phyloP scores from a whole-genome alignment of 2,888 invertebrate species.

The Scaptomyza parva region DNA sequence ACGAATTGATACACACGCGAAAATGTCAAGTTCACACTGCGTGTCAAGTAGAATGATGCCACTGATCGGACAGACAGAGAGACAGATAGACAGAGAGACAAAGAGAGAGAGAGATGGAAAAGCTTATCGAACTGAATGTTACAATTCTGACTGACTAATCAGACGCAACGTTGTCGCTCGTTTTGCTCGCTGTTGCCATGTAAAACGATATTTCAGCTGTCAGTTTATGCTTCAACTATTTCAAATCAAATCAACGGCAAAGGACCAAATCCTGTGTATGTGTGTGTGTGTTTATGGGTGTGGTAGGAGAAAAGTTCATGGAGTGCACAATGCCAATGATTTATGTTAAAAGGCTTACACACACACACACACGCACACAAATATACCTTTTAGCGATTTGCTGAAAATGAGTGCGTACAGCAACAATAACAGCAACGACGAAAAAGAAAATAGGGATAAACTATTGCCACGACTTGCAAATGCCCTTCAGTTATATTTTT shows the following conservation, averaged over 20 bases:
- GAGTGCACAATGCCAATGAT: conserved; percentile 57
- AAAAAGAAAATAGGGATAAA: conserved; percentile 24
- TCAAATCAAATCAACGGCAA: conserved; percentile 76
- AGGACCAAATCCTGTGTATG: conserved; percentile 40
- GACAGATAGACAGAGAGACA: not conserved
- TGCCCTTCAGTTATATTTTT: conserved; percentile 14
- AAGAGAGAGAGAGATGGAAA: not conserved
- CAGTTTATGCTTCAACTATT: conserved; percentile 77
- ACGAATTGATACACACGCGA: conserved; percentile 49
- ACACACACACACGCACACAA: conserved; percentile 19
- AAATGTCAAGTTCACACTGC: conserved; percentile 73
- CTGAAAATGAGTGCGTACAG: conserved; percentile 43
- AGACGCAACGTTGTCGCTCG: conserved; percentile 63
- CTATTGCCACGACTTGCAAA: not conserved
- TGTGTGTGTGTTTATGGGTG: not conserved
- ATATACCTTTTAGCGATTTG: conserved; percentile 43
- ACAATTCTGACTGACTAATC: conserved; percentile 67
- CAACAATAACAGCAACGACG: conserved; percentile 28
- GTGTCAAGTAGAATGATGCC: conserved; percentile 38
- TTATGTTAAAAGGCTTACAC: conserved; percentile 71
- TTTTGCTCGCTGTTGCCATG: conserved; percentile 51
- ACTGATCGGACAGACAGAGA: not conserved
- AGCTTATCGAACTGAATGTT: conserved; percentile 22
- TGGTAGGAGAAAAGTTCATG: conserved; percentile 4
- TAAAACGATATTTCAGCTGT: conserved; percentile 78